phyloP scores from a whole-genome alignment of 1,140 invertebrate genomes.

The Drosophila repleta region DNA sequence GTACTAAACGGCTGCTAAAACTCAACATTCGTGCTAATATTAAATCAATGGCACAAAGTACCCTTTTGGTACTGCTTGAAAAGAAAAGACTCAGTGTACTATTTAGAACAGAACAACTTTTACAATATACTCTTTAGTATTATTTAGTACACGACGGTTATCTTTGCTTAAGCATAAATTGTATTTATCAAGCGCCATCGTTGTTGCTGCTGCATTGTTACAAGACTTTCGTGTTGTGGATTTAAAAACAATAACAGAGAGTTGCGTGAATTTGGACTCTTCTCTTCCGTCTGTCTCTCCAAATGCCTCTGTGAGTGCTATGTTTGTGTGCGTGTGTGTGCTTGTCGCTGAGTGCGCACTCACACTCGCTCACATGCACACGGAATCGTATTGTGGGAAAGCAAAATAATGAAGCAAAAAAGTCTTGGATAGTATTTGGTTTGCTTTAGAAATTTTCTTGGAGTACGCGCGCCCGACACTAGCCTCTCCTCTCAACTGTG shows the following conservation, averaged over 20 bases:
- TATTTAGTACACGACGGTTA: too few relatives aligned
- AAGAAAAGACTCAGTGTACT: too few relatives aligned
- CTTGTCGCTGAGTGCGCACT: conserved; percentile 33
- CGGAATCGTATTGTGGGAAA: conserved; percentile 30
- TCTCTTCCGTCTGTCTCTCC: conserved; percentile 28
- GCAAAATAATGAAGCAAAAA: conserved; percentile 36
- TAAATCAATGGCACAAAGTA: too few relatives aligned
- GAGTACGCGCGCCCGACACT: conserved; percentile 42
- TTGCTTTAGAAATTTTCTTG: conserved; percentile 50
- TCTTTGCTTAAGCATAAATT: too few relatives aligned
- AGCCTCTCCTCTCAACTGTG: conserved; percentile 45
- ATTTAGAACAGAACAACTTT: too few relatives aligned
- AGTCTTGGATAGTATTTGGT: conserved; percentile 45
- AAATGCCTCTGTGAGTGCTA: background rate
- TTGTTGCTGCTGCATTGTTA: conserved; percentile 26
- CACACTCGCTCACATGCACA: background rate
- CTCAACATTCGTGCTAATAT: too few relatives aligned
- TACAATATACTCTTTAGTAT: too few relatives aligned
- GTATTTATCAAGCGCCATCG: background rate
- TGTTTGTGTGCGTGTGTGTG: background rate
- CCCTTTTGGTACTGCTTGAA: too few relatives aligned
- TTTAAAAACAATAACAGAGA: conserved; percentile 67
- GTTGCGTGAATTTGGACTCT: conserved; percentile 38
- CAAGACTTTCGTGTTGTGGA: conserved; percentile 39
- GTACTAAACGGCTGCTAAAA: too few relatives aligned